These are phyloP conservation scores for Vannuccia rotundouncinata DNA, from an alignment of 2,888 invertebrate genomes.

Conservation along the genomic window DNA sequence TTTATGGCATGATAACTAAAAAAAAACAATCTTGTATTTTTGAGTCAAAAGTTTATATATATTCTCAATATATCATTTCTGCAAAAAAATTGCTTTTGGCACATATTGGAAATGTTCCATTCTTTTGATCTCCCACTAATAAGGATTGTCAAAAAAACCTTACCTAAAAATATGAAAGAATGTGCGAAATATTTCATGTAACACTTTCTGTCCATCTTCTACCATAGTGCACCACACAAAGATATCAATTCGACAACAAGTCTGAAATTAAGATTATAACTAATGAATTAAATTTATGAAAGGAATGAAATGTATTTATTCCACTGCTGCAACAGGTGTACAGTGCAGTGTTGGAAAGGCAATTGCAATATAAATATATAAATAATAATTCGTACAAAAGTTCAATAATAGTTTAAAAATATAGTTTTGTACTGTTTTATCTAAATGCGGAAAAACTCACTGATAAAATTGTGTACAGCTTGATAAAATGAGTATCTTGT, in stretches of 20 bases:
- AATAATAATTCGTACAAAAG: not conserved
- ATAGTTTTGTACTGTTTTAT: not conserved
- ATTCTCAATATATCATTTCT: too few species aligned
- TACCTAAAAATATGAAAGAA: conserved; percentile 27
- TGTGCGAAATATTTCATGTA: not conserved
- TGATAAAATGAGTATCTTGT: not conserved
- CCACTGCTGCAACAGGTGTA: too few species aligned
- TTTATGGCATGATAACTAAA: too few species aligned
- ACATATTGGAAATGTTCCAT: too few species aligned
- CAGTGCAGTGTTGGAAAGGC: too few species aligned
- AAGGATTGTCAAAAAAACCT: too few species aligned
- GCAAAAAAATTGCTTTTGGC: too few species aligned
- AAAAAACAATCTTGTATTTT: too few species aligned
- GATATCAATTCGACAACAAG: conserved; percentile 1
- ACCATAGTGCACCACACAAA: not conserved
- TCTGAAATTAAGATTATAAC: conserved; percentile 3
- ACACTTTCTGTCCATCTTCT: conserved; percentile 11
- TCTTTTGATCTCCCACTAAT: too few species aligned
- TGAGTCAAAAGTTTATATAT: too few species aligned
- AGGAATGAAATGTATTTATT: too few species aligned
- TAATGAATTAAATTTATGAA: too few species aligned
- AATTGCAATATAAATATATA: not conserved
- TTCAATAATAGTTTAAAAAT: not conserved
- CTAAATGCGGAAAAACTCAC: not conserved
- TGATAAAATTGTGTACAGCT: conserved; percentile 31